Evolutionary conservation across 1,140 invertebrate species (phyloP).

Genomic region (Drosophila nannoptera): DNA sequence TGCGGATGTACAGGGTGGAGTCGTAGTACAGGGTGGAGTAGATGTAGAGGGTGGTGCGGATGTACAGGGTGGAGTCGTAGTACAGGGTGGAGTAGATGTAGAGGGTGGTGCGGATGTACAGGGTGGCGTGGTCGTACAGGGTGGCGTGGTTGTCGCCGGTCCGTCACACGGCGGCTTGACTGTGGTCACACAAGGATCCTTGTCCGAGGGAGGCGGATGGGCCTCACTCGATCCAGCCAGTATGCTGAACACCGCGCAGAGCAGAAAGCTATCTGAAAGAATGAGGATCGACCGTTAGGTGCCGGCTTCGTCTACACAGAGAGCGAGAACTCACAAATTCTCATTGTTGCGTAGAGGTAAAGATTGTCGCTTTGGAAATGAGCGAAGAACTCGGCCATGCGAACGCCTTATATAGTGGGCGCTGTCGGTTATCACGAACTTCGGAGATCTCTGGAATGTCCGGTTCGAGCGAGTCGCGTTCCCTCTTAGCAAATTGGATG

Average conservation of each 20-base stretch:
- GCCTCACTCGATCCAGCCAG: constrained; percentile 4
- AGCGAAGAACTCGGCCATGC: background rate
- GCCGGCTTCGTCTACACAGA: background rate
- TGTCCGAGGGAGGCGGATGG: background rate
- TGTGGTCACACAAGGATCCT: constrained; percentile 1
- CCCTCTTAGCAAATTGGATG: constrained; percentile 21
- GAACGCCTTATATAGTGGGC: constrained; percentile 15
- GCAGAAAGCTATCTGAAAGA: constrained; percentile 37
- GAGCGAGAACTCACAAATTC: constrained; percentile 45
- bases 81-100: constrained; percentile 8
- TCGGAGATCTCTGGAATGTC: background rate
- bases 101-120: background rate
- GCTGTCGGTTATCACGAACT: background rate
- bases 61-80: constrained; percentile 16
- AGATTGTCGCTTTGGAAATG: constrained; percentile 6
- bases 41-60: constrained; percentile 12
- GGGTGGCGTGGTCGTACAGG: constrained; percentile 6
- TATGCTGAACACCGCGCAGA: constrained; percentile 37
- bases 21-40: constrained; percentile 4
- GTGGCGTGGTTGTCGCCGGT: constrained; percentile 8
- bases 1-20: constrained; percentile 15
- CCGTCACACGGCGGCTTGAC: background rate
- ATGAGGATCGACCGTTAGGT: background rate
- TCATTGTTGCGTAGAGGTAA: constrained; percentile 34
- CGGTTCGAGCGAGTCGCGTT: background rate